A percentile compares a stretch with the other conserved stretches of the same genome.
These are phyloP conservation scores for Stenotaenia linearis DNA, from an alignment of 2,888 invertebrate species.

Conservation along the genomic window DNA sequence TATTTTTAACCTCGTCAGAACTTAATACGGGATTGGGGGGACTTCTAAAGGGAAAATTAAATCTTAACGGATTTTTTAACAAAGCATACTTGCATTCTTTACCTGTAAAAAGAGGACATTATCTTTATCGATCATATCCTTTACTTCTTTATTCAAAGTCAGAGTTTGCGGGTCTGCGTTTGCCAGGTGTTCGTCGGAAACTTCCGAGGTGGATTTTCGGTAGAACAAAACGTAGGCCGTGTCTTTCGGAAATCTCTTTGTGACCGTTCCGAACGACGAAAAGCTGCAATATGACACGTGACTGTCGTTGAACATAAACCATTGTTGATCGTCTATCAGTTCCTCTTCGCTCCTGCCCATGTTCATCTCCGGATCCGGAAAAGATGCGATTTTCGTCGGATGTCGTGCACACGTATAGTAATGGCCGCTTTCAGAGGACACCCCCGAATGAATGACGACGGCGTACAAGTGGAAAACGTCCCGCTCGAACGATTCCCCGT, in stretches of 20 bases:
- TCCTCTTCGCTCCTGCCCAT: background rate
- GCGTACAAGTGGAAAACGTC: conserved; percentile 58
- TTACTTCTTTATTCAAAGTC: conserved; percentile 30
- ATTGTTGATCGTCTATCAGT: conserved; percentile 56
- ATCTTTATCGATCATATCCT: conserved; percentile 33
- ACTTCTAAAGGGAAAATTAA: too few species aligned
- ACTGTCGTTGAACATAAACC: conserved; percentile 78
- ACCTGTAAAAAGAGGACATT: conserved; percentile 26
- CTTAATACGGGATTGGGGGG: too few species aligned
- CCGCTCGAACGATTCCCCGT: background rate
- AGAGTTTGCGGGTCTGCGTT: background rate
- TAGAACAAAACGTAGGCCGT: conserved; percentile 82
- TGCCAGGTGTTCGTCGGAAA: conserved; percentile 37
- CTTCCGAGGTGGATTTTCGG: conserved; percentile 42
- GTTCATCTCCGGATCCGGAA: conserved; percentile 30
- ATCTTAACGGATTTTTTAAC: too few species aligned
- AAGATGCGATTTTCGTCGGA: conserved; percentile 33
- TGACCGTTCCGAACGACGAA: conserved; percentile 43
- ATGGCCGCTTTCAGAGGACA: conserved; percentile 77
- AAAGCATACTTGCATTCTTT: background rate
- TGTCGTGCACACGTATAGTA: conserved; percentile 69
- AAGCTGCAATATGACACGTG: conserved; percentile 52
- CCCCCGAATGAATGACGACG: conserved; percentile 77
- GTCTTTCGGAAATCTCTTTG: conserved; percentile 56
- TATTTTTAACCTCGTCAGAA: too few species aligned